Evolutionary conservation across 92 coral and sea anemone species (phyloP).

Genomic region (Pocillopora grandis): DNA sequence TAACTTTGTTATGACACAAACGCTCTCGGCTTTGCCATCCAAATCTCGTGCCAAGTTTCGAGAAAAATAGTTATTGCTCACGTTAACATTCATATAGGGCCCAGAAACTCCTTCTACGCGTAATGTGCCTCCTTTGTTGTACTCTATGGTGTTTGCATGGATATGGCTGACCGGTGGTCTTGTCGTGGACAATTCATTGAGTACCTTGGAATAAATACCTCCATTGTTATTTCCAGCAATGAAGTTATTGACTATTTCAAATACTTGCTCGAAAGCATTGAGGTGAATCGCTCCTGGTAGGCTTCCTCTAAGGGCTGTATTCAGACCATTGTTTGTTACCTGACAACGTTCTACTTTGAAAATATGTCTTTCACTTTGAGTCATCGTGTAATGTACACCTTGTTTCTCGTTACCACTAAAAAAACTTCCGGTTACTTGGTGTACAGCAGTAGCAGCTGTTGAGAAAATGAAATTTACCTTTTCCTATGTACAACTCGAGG

Average conservation of each 20-base stretch:
- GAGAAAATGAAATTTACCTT: background rate
- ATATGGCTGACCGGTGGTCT: background rate
- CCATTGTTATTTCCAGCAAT: constrained; percentile 28
- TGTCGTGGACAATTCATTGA: background rate
- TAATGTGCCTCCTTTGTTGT: constrained; percentile 13
- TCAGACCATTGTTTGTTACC: constrained; percentile 9
- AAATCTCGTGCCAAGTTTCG: background rate
- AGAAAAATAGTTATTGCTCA: constrained; percentile 23
- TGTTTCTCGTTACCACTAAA: constrained; percentile 18
- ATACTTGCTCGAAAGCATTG: constrained; percentile 16
- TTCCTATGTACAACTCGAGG: background rate
- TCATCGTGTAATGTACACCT: constrained; percentile 16
- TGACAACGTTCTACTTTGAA: constrained; percentile 25
- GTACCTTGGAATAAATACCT: constrained; percentile 26
- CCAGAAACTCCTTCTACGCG: constrained; percentile 3
- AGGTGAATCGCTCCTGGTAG: constrained; percentile 21
- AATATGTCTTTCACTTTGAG: background rate
- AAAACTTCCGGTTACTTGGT: constrained; percentile 10
- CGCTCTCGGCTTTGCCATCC: background rate
- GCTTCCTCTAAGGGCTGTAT: background rate
- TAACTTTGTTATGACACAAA: constrained; percentile 8
- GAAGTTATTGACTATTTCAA: constrained; percentile 10
- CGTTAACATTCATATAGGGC: background rate
- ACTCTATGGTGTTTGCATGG: constrained; percentile 25
- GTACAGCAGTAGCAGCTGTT: background rate